Conservation (phyloP, 1,140 invertebrate species). For the Bombus confusus region DNA sequence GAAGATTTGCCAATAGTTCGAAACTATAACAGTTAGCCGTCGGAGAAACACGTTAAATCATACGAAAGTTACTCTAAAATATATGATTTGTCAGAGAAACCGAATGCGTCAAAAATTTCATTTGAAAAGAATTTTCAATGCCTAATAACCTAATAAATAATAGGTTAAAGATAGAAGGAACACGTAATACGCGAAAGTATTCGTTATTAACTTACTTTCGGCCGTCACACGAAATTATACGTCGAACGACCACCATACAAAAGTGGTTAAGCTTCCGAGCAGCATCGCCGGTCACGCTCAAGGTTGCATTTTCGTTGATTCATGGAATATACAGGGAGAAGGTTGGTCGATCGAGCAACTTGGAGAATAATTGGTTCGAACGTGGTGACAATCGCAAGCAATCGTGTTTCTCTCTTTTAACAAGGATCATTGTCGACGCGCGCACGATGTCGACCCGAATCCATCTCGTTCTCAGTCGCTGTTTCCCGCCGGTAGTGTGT, state of each 20-base stretch:
- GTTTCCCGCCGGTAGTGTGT: slow-evolving; percentile 60
- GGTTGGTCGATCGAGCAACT: neutral
- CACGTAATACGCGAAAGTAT: too few species aligned
- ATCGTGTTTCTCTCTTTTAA: slow-evolving; percentile 65
- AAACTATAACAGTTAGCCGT: too few species aligned
- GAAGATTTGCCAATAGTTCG: neutral
- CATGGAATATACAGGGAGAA: neutral
- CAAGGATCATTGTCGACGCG: slow-evolving; percentile 61
- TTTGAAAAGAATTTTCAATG: too few species aligned
- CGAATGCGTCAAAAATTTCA: too few species aligned
- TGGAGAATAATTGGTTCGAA: slow-evolving; percentile 49
- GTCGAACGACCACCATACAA: neutral
- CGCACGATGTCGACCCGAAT: slow-evolving; percentile 55
- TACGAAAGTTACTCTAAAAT: too few species aligned
- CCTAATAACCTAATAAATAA: too few species aligned
- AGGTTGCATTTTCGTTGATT: neutral
- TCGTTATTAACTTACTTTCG: too few species aligned
- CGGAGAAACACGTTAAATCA: too few species aligned
- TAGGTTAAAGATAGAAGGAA: too few species aligned
- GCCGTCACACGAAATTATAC: too few species aligned
- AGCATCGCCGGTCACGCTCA: neutral
- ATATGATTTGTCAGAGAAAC: too few species aligned
- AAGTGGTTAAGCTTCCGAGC: neutral
- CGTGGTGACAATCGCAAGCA: slow-evolving; percentile 28
- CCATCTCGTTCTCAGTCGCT: slow-evolving; percentile 44